phyloP scores from a whole-genome alignment of 2,888 invertebrate genomes.

The Polydrusus pterygomalis region DNA sequence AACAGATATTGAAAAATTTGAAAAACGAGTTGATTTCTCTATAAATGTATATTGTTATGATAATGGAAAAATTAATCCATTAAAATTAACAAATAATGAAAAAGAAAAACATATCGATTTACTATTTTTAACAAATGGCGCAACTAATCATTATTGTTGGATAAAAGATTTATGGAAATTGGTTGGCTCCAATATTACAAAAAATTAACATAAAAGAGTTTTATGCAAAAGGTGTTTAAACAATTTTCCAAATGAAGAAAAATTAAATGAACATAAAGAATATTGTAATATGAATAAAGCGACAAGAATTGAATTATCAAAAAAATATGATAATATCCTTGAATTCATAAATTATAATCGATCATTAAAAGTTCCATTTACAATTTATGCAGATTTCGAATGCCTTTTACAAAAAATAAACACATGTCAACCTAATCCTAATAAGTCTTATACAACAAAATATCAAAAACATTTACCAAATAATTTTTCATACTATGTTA shows the following conservation, averaged over 20 bases:
- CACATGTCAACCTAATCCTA: neutral
- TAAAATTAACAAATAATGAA: constrained; percentile 1
- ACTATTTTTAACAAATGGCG: neutral
- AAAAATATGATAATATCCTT: constrained; percentile 1
- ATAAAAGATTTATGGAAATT: constrained; percentile 5
- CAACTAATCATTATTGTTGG: neutral
- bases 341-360: neutral
- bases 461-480: constrained; percentile 8
- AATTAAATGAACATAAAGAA: neutral
- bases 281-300: neutral
- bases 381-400: constrained; percentile 6
- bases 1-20: too few species aligned
- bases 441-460: neutral
- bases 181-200: neutral
- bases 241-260: neutral
- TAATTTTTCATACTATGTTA: neutral
- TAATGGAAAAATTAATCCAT: neutral
- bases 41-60: neutral
- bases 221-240: constrained; percentile 7
- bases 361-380: neutral
- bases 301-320: neutral
- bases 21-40: neutral
- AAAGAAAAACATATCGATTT: constrained; percentile 2
- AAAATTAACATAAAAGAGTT: neutral
- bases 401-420: constrained; percentile 1